Evolutionary conservation across 2,888 invertebrate genomes (phyloP).

Genomic region (Criorhina ranunculi): DNA sequence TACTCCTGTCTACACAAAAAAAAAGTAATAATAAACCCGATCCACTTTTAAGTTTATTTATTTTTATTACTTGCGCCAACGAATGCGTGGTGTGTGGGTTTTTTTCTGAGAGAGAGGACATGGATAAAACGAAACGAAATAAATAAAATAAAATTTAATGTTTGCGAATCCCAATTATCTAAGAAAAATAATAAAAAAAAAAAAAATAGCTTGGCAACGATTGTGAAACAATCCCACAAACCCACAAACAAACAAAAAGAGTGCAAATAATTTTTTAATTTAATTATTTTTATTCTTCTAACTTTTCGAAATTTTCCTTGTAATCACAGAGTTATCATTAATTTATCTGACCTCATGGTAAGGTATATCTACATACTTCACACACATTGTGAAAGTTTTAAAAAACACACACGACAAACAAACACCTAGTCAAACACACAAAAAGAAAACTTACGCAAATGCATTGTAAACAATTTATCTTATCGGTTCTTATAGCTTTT

Average conservation of each 20-base stretch:
- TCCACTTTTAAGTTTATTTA: constrained; percentile 38
- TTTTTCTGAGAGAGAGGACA: constrained; percentile 35
- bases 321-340: neutral
- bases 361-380: neutral
- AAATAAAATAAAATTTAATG: constrained; percentile 14
- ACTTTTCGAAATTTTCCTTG: neutral
- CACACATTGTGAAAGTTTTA: neutral
- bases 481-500: constrained; percentile 22
- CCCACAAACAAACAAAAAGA: constrained; percentile 31
- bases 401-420: neutral
- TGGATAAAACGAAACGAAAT: constrained; percentile 31
- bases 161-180: constrained; percentile 65
- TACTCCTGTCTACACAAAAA: neutral
- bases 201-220: constrained; percentile 42
- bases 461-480: constrained; percentile 50
- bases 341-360: neutral
- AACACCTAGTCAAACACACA: neutral
- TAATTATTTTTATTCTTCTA: neutral
- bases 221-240: too few species aligned
- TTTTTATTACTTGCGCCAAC: constrained; percentile 12
- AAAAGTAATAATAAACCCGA: constrained; percentile 12
- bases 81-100: constrained; percentile 21
- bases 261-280: constrained; percentile 12
- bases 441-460: constrained; percentile 39
- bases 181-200: constrained; percentile 25